phyloP scores from a whole-genome alignment of 2,888 invertebrate genomes.

The Thysanoteuthis rhombus region DNA sequence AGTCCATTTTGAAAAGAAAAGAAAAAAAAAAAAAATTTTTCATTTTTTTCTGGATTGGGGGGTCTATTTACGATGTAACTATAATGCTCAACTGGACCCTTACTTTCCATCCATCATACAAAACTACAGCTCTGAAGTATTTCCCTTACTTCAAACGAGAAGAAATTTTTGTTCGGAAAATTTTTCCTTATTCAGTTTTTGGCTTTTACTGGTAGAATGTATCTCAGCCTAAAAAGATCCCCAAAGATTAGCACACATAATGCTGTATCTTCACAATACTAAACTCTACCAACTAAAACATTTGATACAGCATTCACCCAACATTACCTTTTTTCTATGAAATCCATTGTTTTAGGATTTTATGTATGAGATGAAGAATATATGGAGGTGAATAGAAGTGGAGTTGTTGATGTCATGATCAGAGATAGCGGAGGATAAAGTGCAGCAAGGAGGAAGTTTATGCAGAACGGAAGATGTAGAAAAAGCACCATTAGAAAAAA shows the following conservation, averaged over 20 bases:
- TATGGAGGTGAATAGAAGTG: neutral
- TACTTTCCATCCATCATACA: no score
- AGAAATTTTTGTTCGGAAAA: no score
- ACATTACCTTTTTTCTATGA: neutral
- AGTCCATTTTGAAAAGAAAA: no score
- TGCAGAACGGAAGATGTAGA: neutral
- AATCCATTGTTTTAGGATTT: neutral
- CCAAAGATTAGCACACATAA: neutral
- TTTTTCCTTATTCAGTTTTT: no score
- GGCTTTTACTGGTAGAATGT: no score
- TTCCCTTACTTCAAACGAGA: no score
- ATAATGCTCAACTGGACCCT: no score
- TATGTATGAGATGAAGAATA: neutral
- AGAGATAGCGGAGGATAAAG: neutral
- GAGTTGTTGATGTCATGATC: neutral
- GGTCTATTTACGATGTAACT: no score
- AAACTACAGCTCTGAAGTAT: no score
- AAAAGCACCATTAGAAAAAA: neutral
- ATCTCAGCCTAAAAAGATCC: neutral
- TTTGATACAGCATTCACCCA: neutral
- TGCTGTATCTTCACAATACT: conserved; percentile 12
- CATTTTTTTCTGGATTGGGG: no score
- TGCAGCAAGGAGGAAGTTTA: neutral
- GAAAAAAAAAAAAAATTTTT: no score
- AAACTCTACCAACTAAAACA: neutral